Conservation (phyloP, 2,113 vertebrate genomes). For the Syngnathus typhle region DNA sequence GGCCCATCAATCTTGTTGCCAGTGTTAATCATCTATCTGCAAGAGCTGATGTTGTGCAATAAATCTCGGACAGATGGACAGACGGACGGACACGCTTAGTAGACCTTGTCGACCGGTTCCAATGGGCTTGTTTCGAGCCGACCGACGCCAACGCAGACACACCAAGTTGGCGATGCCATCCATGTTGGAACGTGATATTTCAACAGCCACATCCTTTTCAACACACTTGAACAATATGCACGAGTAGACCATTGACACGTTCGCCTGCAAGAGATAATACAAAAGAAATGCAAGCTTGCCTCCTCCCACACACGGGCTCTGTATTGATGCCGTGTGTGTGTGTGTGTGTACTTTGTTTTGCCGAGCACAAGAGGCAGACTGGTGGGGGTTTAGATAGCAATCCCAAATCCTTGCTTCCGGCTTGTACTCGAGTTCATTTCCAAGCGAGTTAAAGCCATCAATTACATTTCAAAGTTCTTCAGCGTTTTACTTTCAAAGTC, state of each 20-base stretch:
- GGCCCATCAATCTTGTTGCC: conserved; percentile 58
- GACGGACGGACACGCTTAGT: too few relatives aligned
- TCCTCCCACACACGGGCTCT: conserved; percentile 42
- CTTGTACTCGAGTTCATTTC: too few relatives aligned
- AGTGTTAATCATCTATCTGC: conserved; percentile 56
- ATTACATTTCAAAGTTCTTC: too few relatives aligned
- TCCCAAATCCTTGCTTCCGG: too few relatives aligned
- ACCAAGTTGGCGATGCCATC: conserved; percentile 46
- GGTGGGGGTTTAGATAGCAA: too few relatives aligned
- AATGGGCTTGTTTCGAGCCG: conserved; percentile 3
- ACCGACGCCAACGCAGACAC: conserved; percentile 6
- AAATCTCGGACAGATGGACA: conserved; percentile 30
- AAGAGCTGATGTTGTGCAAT: conserved; percentile 52
- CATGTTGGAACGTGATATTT: conserved; percentile 57
- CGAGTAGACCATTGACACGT: conserved; percentile 37
- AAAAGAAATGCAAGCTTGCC: conserved; percentile 33
- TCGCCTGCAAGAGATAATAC: conserved; percentile 34
- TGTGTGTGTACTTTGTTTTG: not conserved
- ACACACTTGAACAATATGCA: conserved; percentile 19
- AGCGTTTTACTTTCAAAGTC: too few relatives aligned
- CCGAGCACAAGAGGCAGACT: too few relatives aligned
- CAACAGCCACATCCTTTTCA: conserved; percentile 45
- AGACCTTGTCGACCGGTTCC: conserved; percentile 3
- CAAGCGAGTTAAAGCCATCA: too few relatives aligned
- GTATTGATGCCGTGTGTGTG: conserved; percentile 14